Base-by-base conservation (phyloP, 2,113 vertebrate genomes). In the Neopipo cinnamomea region DNA sequence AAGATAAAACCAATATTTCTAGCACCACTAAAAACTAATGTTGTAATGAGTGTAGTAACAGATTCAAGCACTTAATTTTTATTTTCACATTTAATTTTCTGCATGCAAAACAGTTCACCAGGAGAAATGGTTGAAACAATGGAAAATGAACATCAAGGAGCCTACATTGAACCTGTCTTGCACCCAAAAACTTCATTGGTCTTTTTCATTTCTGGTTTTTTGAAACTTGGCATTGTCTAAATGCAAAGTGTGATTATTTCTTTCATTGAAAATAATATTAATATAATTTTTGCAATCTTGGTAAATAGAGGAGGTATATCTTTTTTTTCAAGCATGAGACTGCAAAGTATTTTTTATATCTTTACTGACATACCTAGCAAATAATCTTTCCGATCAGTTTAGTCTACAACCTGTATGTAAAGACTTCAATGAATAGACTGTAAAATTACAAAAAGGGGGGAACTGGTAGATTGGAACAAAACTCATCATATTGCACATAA, bases 221-320 rank as follows among this genome's bases (percentile, higher is more conserved):
- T 91, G 61, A 92, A 95, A 92, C 18, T 81, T 81, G 82, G 24
- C 52, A 42, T 6, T 85, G 27, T 53, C 9, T 74, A n/a, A 67
- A 11, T 44, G 30, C 8, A 78, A 77, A 85, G 23, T 58, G 49
- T 67, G 21, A 18, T 16, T 55, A 75, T 83, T 23, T 59, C 84
- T 70, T 65, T 2, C 8, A 28, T 84, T 74, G 21, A 7, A 80
- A 59, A 92, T 86, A 67, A 56, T 91, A 95, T 68, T 84, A 73
- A 50, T 91, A 88, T 79, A 79, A 91, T 91, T 88, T 85, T 12
- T 96, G 41, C 52, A 91, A 81, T 86, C 76, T 85, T 88, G 49
- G 33, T 61, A 88, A 77, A 94, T 39, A 87, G 28, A 75, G 33
- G 50, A 90, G 17, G 19, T 87, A 25, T 4, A 1, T 50, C 13